Evolutionary conservation across 2,888 invertebrate species (phyloP).

Genomic region (Uropetala carovei): DNA sequence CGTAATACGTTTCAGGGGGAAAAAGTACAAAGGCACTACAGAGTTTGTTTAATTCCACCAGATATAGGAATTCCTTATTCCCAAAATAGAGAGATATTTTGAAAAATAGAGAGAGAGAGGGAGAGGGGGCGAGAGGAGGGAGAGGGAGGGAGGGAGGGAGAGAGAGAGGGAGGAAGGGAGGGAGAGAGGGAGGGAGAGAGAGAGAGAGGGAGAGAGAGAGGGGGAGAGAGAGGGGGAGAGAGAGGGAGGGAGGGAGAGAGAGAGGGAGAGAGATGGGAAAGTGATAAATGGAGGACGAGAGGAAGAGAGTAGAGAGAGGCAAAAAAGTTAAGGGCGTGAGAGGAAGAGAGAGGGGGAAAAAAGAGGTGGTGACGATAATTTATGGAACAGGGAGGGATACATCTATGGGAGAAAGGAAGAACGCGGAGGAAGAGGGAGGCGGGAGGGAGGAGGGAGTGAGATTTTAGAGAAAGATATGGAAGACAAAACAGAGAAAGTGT

Average conservation of each 20-base stretch:
- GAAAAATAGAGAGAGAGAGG: neutral
- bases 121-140: neutral
- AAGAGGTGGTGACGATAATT: neutral
- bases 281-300: neutral
- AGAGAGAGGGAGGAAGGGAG: neutral
- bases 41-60: no score
- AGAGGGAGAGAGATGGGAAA: neutral
- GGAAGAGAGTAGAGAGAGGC: no score
- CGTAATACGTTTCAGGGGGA: no score
- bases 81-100: neutral
- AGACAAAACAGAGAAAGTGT: constrained; percentile 15
- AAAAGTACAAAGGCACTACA: no score
- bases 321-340: neutral
- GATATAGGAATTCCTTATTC: no score
- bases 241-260: neutral
- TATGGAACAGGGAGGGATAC: neutral
- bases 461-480: neutral
- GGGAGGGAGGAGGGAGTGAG: neutral
- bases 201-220: no score
- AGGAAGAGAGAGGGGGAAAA: neutral
- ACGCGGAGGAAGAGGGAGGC: no score
- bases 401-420: neutral
- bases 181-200: neutral
- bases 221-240: neutral
- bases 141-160: neutral